phyloP scores from a whole-genome alignment of 2,888 invertebrate genomes.

The Dugesia japonica region DNA sequence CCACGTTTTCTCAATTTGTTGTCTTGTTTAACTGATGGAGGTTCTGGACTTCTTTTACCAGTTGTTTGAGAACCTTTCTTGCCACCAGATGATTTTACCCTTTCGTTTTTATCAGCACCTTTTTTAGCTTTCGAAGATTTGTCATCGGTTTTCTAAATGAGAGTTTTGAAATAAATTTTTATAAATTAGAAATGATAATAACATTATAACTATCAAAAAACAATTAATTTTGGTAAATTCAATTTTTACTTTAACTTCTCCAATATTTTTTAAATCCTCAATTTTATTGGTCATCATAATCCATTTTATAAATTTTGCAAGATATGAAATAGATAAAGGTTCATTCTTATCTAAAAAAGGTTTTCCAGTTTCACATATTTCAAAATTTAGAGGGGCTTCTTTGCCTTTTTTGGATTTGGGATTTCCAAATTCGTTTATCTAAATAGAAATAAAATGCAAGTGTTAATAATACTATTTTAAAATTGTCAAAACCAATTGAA shows the following conservation, averaged over 20 bases:
- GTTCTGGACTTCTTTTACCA: slow-evolving; percentile 45
- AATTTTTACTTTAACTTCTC: slow-evolving; percentile 40
- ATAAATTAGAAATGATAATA: neutral
- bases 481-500: neutral
- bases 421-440: slow-evolving; percentile 45
- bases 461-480: no score
- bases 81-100: slow-evolving; percentile 39
- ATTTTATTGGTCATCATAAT: slow-evolving; percentile 42
- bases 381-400: slow-evolving; percentile 42
- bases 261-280: slow-evolving; percentile 41
- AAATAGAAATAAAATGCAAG: no score
- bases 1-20: slow-evolving; percentile 46
- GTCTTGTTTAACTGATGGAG: slow-evolving; percentile 43
- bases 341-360: slow-evolving; percentile 42
- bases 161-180: neutral
- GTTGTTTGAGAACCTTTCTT: slow-evolving; percentile 38
- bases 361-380: slow-evolving; percentile 45
- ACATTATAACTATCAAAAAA: neutral
- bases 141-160: slow-evolving; percentile 36
- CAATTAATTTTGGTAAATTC: no score
- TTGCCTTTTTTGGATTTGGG: slow-evolving; percentile 44
- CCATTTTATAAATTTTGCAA: slow-evolving; percentile 45
- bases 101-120: slow-evolving; percentile 38
- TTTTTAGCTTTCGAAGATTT: slow-evolving; percentile 37
- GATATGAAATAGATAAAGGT: slow-evolving; percentile 42